These are phyloP conservation scores for Rhagophthalmus giganteus DNA, from an alignment of 2,888 invertebrate genomes.

Conservation along the genomic window DNA sequence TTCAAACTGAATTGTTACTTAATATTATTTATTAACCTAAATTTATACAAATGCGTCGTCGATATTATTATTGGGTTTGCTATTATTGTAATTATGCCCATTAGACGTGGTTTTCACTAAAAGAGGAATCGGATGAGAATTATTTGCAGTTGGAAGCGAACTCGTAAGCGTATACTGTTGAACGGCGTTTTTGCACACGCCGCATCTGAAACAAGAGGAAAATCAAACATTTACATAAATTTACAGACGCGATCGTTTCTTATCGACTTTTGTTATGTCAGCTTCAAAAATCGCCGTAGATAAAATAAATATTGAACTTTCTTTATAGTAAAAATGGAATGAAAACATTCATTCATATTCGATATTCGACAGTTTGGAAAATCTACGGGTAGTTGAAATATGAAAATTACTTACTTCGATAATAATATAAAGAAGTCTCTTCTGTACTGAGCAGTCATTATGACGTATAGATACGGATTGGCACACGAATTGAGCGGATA, in stretches of 20 bases:
- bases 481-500: constrained; percentile 91
- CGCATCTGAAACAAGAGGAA: constrained; percentile 55
- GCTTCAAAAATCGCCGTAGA: too few species aligned
- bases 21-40: neutral
- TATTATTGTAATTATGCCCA: constrained; percentile 36
- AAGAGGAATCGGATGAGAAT: constrained; percentile 44
- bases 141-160: constrained; percentile 44
- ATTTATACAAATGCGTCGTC: constrained; percentile 38
- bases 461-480: constrained; percentile 90
- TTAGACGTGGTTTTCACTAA: constrained; percentile 34
- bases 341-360: too few species aligned
- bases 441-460: constrained; percentile 84
- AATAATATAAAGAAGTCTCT: constrained; percentile 71
- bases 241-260: too few species aligned
- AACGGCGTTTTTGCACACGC: constrained; percentile 58
- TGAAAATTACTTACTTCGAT: constrained; percentile 63
- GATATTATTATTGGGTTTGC: constrained; percentile 29
- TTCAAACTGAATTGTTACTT: too few species aligned
- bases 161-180: constrained; percentile 58
- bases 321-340: too few species aligned
- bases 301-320: too few species aligned
- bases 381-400: too few species aligned
- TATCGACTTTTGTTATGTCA: too few species aligned
- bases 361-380: too few species aligned
- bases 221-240: neutral